These are phyloP conservation scores for Achatina immaculata DNA, from an alignment of 1,140 invertebrate species.

Conservation along the genomic window DNA sequence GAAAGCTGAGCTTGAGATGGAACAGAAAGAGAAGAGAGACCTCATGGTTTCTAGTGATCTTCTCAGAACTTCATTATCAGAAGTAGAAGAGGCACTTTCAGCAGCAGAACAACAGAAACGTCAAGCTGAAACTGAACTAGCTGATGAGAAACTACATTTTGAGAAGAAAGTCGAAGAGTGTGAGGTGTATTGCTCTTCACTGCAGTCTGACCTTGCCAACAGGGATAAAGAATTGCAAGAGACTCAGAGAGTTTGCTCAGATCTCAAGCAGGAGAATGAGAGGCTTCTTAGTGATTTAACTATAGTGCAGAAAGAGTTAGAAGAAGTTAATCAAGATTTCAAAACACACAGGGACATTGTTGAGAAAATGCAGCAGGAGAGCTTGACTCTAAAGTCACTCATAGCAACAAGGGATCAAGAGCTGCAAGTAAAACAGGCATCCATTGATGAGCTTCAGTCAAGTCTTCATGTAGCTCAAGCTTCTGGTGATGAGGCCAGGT, in stretches of 20 bases:
- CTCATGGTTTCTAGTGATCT: neutral
- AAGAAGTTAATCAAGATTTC: neutral
- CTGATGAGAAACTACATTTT: neutral
- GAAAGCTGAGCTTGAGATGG: neutral
- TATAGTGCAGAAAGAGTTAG: neutral
- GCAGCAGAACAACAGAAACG: neutral
- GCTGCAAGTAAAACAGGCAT: neutral
- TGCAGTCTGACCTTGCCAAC: neutral
- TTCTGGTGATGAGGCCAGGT: neutral
- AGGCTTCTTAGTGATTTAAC: neutral
- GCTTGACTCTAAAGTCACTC: neutral
- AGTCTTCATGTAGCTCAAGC: neutral
- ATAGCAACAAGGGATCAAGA: too few relatives aligned
- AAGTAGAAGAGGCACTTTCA: neutral
- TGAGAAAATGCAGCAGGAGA: neutral
- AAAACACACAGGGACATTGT: neutral
- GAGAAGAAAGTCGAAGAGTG: conserved; percentile 13
- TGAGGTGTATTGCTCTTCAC: conserved; percentile 1
- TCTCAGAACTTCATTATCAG: neutral
- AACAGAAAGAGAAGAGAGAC: neutral
- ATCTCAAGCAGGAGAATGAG: neutral
- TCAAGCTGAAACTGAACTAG: neutral
- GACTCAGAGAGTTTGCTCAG: neutral
- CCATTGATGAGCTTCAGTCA: neutral
- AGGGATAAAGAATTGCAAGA: neutral